phyloP scores from a whole-genome alignment of 2,888 invertebrate species.

The Euspilapteryx auroguttella region DNA sequence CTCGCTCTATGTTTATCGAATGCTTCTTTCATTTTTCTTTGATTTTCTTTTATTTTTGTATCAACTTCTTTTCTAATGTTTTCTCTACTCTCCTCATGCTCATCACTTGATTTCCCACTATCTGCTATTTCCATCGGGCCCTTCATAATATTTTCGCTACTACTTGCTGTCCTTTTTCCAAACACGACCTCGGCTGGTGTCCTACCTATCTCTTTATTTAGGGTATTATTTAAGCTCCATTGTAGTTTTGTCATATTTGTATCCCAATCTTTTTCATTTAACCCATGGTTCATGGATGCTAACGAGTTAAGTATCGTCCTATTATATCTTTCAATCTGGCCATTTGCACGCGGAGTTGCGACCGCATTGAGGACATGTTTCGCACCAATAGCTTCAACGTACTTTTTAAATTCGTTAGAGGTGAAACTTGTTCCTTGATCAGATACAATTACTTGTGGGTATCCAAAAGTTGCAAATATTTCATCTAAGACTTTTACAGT shows the following conservation, averaged over 20 bases:
- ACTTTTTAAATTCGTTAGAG: constrained; percentile 6
- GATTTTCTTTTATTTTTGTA: neutral
- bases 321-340: constrained; percentile 1
- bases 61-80: too few species aligned
- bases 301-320: constrained; percentile 2
- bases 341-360: neutral
- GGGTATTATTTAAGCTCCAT: constrained; percentile 7
- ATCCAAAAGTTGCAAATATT: constrained; percentile 4
- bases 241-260: constrained; percentile 4
- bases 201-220: constrained; percentile 8
- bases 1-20: neutral
- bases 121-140: too few species aligned
- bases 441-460: constrained; percentile 7
- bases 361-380: neutral
- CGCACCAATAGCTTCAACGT: neutral
- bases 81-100: too few species aligned
- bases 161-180: too few species aligned
- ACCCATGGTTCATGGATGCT: neutral
- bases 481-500: constrained; percentile 6
- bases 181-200: constrained; percentile 8
- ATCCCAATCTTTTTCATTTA: constrained; percentile 6
- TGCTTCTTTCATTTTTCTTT: neutral
- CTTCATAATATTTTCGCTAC: too few species aligned
- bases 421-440: constrained; percentile 8
- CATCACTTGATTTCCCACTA: too few species aligned